Conservation (phyloP, 64 coral and sea anemone genomes). For the Cladopsammia gracilis region DNA sequence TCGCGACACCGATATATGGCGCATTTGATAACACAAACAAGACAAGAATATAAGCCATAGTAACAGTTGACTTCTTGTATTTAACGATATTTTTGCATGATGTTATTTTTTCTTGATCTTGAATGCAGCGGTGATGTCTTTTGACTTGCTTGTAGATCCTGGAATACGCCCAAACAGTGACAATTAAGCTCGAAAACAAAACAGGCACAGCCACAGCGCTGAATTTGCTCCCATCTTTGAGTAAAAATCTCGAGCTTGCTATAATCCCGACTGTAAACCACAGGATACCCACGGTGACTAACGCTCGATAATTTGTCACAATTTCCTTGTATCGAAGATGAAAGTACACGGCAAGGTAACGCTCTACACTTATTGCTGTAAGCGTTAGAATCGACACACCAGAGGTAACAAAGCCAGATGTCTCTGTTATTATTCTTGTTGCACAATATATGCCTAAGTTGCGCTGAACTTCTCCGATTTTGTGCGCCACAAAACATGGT, state of each 20-base stretch:
- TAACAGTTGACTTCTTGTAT: slow-evolving; percentile 67
- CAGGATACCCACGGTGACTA: neutral
- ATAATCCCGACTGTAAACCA: neutral
- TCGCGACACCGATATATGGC: slow-evolving; percentile 26
- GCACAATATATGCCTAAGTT: slow-evolving; percentile 7
- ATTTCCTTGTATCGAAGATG: slow-evolving; percentile 29
- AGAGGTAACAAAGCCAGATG: neutral
- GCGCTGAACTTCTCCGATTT: slow-evolving; percentile 13
- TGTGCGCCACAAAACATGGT: slow-evolving; percentile 25
- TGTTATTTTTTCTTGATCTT: neutral
- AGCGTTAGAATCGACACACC: slow-evolving; percentile 3
- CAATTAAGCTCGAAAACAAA: slow-evolving; percentile 23
- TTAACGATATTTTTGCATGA: neutral
- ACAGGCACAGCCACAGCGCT: neutral
- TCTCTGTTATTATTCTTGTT: slow-evolving; percentile 13
- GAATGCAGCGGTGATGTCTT: neutral
- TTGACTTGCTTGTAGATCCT: slow-evolving; percentile 21
- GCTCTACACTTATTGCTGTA: slow-evolving; percentile 21
- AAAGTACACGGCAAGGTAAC: slow-evolving; percentile 3
- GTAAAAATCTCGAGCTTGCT: neutral
- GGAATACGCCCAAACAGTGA: slow-evolving; percentile 13
- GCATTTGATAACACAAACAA: slow-evolving; percentile 73
- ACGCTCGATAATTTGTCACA: neutral
- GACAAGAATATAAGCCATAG: slow-evolving; percentile 77
- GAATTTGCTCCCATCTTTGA: slow-evolving; percentile 9